Evolutionary conservation across 2,797 vertebrate species (phyloP).

Genomic region (Phalloptychus januarius): DNA sequence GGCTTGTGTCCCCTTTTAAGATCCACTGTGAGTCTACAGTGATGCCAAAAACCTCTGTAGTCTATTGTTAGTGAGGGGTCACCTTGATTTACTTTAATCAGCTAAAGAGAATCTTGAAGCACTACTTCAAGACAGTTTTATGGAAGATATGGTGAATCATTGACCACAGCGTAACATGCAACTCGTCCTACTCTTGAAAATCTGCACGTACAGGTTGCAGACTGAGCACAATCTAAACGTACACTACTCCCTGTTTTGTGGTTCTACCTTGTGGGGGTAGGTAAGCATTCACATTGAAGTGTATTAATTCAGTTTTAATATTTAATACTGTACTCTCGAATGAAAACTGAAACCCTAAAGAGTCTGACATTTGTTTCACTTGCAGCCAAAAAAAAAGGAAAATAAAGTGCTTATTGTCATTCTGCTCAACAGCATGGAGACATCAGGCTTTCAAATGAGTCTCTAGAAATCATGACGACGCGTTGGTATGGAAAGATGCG

Average conservation of each 20-base stretch:
- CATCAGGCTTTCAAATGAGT: constrained; percentile 29
- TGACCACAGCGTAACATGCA: background rate
- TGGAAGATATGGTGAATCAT: background rate
- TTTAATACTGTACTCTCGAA: constrained; percentile 52
- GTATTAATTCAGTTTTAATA: constrained; percentile 46
- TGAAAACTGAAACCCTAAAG: constrained; percentile 47
- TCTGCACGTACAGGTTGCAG: constrained; percentile 6
- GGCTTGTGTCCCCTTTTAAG: background rate
- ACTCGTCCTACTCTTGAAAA: background rate
- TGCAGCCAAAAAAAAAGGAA: constrained; percentile 13
- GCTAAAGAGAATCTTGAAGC: constrained; percentile 20
- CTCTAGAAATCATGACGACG: constrained; percentile 36
- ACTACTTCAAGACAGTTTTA: constrained; percentile 7
- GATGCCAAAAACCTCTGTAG: constrained; percentile 5
- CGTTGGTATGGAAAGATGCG: constrained; percentile 29
- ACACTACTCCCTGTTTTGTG: constrained; percentile 9
- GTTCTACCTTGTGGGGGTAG: constrained; percentile 5
- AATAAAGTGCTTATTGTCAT: constrained; percentile 27
- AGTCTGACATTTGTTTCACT: constrained; percentile 38
- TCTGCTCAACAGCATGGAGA: constrained; percentile 34
- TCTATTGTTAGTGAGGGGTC: background rate
- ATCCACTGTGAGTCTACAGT: background rate
- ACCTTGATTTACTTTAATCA: constrained; percentile 8
- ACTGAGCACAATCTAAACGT: constrained; percentile 28
- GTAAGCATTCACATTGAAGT: constrained; percentile 31